Percentiles rank a stretch among this genome's conserved stretches.
Evolutionary conservation across 2,888 invertebrate genomes (phyloP).

Genomic region (Folsomia candida): DNA sequence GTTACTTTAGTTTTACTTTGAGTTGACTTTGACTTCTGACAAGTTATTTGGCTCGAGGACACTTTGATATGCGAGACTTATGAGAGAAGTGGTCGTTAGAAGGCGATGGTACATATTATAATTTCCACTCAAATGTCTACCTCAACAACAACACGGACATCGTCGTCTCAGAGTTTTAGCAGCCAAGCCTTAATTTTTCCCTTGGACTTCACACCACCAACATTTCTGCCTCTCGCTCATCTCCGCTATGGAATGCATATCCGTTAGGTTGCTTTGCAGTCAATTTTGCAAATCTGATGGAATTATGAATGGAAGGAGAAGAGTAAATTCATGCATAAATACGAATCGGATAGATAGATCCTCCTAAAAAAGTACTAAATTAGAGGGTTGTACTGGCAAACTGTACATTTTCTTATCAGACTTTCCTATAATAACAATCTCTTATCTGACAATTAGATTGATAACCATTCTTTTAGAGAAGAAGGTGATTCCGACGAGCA

Average conservation of each 20-base stretch:
- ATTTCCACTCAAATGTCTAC: neutral
- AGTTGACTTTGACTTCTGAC: neutral
- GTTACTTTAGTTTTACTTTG: neutral
- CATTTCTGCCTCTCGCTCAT: too few relatives aligned
- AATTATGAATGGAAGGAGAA: too few relatives aligned
- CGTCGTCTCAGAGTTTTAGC: neutral
- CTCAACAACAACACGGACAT: neutral
- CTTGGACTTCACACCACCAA: neutral
- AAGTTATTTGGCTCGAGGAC: neutral
- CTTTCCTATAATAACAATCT: too few relatives aligned
- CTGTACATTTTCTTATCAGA: too few relatives aligned
- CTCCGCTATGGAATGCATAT: too few relatives aligned
- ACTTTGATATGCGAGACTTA: neutral
- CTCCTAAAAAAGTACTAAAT: too few relatives aligned
- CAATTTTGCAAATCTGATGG: too few relatives aligned
- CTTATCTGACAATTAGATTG: too few relatives aligned
- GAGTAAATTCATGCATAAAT: too few relatives aligned
- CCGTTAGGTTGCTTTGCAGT: too few relatives aligned
- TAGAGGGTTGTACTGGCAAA: too few relatives aligned
- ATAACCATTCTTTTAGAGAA: neutral
- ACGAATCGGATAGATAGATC: too few relatives aligned
- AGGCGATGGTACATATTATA: neutral
- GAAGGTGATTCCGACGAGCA: neutral
- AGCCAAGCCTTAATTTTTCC: neutral
- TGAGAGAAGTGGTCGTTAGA: neutral